phyloP scores from a whole-genome alignment of 2,113 vertebrate species.

The Aplodontia rufa region DNA sequence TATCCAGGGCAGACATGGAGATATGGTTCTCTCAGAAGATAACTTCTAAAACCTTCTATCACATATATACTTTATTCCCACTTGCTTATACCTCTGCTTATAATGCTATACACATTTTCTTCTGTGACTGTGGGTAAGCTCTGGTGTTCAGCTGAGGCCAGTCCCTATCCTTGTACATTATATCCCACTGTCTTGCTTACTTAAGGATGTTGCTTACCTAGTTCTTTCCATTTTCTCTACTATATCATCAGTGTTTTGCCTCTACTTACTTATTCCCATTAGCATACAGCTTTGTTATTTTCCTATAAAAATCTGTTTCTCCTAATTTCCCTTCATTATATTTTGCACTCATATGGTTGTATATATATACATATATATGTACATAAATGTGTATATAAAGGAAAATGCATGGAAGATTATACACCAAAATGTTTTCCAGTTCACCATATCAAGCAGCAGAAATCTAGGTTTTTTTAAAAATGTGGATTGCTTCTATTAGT shows the following conservation, averaged over 20 bases:
- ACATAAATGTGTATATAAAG: not conserved
- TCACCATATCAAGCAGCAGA: not conserved
- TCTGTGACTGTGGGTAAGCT: not conserved
- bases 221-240: not conserved
- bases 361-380: not conserved
- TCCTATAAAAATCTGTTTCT: not conserved
- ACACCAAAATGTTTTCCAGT: not conserved
- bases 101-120: not conserved
- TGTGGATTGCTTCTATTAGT: not conserved
- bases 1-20: too few species aligned
- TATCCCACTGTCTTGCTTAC: not conserved
- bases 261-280: not conserved
- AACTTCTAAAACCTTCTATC: not conserved
- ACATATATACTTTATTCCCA: not conserved
- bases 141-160: not conserved
- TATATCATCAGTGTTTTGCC: not conserved
- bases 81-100: not conserved
- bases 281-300: not conserved
- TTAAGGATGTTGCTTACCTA: not conserved
- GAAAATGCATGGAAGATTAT: not conserved
- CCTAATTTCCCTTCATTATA: not conserved
- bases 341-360: not conserved
- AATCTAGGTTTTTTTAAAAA: not conserved
- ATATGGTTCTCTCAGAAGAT: too few species aligned
- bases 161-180: not conserved